These are phyloP conservation scores for Sinelater perroti DNA, from an alignment of 2,888 invertebrate species.

Conservation along the genomic window DNA sequence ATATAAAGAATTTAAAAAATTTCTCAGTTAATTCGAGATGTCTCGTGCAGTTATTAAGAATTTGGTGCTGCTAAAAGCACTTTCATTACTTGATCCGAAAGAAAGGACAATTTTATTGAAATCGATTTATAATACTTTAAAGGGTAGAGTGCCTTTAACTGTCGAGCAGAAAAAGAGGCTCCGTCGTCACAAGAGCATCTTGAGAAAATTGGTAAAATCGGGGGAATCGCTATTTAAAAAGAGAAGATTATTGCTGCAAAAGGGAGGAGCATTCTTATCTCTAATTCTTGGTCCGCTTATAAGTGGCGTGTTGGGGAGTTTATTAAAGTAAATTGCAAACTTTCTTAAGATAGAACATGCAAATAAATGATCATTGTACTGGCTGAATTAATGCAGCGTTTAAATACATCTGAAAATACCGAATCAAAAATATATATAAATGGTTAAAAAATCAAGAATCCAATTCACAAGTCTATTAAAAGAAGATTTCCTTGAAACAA, in stretches of 20 bases:
- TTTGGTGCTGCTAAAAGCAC: no score
- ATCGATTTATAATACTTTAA: background rate
- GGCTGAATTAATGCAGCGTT: background rate
- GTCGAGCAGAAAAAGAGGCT: background rate
- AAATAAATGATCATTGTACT: slow-evolving; percentile 4
- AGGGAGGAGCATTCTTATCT: background rate
- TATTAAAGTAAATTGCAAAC: slow-evolving; percentile 4
- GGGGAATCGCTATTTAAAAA: background rate
- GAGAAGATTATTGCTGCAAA: background rate
- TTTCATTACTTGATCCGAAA: background rate
- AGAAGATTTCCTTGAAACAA: slow-evolving; percentile 1
- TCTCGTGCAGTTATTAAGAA: no score
- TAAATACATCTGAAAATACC: background rate
- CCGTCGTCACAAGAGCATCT: background rate
- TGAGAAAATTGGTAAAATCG: background rate
- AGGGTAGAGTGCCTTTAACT: background rate
- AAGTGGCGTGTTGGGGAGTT: background rate
- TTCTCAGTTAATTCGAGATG: no score
- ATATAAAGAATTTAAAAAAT: no score
- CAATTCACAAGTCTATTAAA: background rate
- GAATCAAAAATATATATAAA: background rate
- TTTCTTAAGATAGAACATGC: slow-evolving; percentile 8
- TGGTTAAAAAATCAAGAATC: background rate
- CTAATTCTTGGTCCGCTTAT: background rate
- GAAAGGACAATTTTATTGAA: background rate